Evolutionary conservation across 2,113 vertebrate genomes (phyloP), one percentile per base, ranked within the genome.

Genomic region (Actinemys pallida): DNA sequence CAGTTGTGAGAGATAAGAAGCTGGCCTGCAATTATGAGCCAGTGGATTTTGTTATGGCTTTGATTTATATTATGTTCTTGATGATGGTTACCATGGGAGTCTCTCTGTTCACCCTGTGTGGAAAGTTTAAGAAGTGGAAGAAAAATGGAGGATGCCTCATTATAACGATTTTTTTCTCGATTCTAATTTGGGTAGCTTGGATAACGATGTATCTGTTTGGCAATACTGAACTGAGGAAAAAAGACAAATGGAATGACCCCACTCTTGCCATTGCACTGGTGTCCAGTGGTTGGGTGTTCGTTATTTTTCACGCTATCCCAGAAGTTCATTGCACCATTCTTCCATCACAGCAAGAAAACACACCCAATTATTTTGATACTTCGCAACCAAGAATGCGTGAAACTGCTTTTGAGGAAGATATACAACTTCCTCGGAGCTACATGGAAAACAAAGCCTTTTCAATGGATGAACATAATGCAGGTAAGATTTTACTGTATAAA

Each of bases 371-470:
- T 98, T 99, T 99, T 19, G 99, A 99, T 96, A 99, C 99, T 4
- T 99, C 99, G 1, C 99, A 99, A 97, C 99, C 99, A 0, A 98
- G 99, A 90, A 99, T 99, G 99, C 98, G 99, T 56, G 99, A 99
- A 98, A 99, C 99, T 1, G 99, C 99, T 59, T 99, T 99, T 62
- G 99, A 99, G 78, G 99, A 99, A 90, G 99, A 99, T 17, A 98
- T 99, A 94, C 99, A 99, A 84, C 99, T 99, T 88, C 99, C 99
- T 5, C 98, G 99, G 93, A 99, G 99, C 98, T 99, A 99, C 97
- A 99, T 99, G 98, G 99, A 99, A 95, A 99, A 99, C 96, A 99
- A 99, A 97, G 99, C 98, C 95, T 99, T 99, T 89, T 99, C 99
- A 10, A 99, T 99, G 98, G 99, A 98, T 56, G 99, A 99, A 17